Evolutionary conservation across 1,140 invertebrate species (phyloP).

Genomic region (Bombus confusus): DNA sequence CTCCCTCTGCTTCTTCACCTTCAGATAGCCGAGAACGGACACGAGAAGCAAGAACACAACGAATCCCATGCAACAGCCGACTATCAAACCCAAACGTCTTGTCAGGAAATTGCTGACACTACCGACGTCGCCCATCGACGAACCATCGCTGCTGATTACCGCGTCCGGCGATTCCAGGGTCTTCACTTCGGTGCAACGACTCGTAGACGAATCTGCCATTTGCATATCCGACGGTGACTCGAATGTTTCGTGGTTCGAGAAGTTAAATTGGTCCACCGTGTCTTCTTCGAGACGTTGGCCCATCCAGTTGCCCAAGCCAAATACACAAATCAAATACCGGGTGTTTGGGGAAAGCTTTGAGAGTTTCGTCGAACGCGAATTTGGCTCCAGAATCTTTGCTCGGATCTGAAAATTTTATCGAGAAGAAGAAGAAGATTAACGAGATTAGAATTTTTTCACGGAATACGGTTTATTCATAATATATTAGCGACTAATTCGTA

Average conservation of each 20-base stretch:
- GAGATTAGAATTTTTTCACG: neutral
- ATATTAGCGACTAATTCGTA: neutral
- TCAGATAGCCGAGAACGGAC: slow-evolving; percentile 91
- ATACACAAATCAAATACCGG: slow-evolving; percentile 92
- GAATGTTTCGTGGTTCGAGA: slow-evolving; percentile 72
- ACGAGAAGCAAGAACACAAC: slow-evolving; percentile 92
- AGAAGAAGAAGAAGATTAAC: neutral
- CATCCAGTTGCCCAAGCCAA: slow-evolving; percentile 89
- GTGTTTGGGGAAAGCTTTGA: slow-evolving; percentile 89
- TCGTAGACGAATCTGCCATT: slow-evolving; percentile 88
- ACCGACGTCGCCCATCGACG: slow-evolving; percentile 86
- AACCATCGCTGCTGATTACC: slow-evolving; percentile 82
- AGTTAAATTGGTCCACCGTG: slow-evolving; percentile 65
- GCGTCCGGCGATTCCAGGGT: slow-evolving; percentile 88
- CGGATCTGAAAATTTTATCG: slow-evolving; percentile 83
- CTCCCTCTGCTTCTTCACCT: slow-evolving; percentile 92
- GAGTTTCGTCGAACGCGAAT: slow-evolving; percentile 88
- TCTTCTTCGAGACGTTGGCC: slow-evolving; percentile 63
- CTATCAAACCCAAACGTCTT: slow-evolving; percentile 91
- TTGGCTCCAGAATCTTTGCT: slow-evolving; percentile 87
- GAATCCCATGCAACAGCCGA: slow-evolving; percentile 92
- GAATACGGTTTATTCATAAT: neutral
- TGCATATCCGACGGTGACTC: slow-evolving; percentile 76
- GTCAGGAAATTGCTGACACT: slow-evolving; percentile 88
- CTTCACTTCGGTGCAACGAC: slow-evolving; percentile 88